Conservation (phyloP, 2,888 invertebrate genomes). For the Meganola albula region DNA sequence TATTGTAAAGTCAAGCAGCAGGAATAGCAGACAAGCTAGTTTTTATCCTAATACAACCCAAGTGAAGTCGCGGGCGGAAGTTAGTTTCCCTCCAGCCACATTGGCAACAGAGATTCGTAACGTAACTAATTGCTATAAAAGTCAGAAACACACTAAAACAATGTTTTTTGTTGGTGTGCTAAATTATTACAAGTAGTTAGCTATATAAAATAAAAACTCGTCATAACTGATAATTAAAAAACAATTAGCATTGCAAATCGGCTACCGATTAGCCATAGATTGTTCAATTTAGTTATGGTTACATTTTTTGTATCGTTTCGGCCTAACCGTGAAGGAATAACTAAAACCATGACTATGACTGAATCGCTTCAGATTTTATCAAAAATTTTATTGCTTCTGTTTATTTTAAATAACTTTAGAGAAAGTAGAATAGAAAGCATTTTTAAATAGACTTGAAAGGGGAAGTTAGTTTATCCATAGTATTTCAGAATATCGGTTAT, state of each 20-base stretch:
- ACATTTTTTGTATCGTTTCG: constrained; percentile 19
- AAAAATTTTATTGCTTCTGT: background rate
- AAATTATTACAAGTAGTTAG: too few relatives aligned
- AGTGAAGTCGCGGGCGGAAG: too few relatives aligned
- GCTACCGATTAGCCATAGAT: constrained; percentile 25
- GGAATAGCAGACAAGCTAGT: too few relatives aligned
- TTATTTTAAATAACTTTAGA: background rate
- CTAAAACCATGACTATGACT: constrained; percentile 17
- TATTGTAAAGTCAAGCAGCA: too few relatives aligned
- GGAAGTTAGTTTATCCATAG: too few relatives aligned
- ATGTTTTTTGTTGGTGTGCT: too few relatives aligned
- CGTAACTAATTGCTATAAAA: too few relatives aligned
- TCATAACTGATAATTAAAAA: constrained; percentile 22
- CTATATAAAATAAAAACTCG: background rate
- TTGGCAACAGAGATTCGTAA: too few relatives aligned
- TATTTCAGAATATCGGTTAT: too few relatives aligned
- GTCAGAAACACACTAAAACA: too few relatives aligned
- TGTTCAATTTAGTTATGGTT: constrained; percentile 22
- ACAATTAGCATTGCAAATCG: constrained; percentile 27
- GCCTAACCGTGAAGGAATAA: constrained; percentile 15
- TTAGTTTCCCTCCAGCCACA: too few relatives aligned
- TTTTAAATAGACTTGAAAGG: background rate
- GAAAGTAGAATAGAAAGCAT: background rate
- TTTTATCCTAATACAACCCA: too few relatives aligned
- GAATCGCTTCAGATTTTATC: constrained; percentile 5